These are phyloP conservation scores for Atrina japonica DNA, from an alignment of 2,888 invertebrate genomes.

Conservation along the genomic window DNA sequence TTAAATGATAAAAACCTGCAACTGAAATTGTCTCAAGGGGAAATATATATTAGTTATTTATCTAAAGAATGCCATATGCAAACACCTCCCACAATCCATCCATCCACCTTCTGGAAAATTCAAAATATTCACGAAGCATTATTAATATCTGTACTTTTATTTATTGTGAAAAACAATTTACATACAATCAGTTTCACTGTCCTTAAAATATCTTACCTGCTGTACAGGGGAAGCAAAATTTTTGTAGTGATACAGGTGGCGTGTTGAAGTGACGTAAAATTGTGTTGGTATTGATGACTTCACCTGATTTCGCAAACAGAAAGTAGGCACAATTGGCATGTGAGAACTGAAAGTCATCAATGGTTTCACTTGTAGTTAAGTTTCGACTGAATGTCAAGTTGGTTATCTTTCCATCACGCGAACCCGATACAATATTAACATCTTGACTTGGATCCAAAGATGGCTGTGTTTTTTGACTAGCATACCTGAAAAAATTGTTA, in stretches of 20 bases:
- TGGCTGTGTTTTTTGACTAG: conserved; percentile 32
- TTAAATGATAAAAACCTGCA: too few species aligned
- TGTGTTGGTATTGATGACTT: background rate
- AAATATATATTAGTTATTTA: too few species aligned
- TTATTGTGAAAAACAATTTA: too few species aligned
- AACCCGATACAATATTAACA: conserved; percentile 38
- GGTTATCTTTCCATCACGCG: conserved; percentile 46
- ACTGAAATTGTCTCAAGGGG: too few species aligned
- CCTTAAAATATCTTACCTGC: conserved; percentile 19
- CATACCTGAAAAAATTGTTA: conserved; percentile 8
- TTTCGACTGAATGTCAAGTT: conserved; percentile 55
- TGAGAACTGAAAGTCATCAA: conserved; percentile 46
- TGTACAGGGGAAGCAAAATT: conserved; percentile 31
- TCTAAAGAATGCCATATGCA: too few species aligned
- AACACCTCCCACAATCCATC: too few species aligned
- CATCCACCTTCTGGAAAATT: too few species aligned
- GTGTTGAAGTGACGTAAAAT: conserved; percentile 26
- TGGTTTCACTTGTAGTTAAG: conserved; percentile 50
- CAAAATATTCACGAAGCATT: too few species aligned
- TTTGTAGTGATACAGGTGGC: conserved; percentile 19
- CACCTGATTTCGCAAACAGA: conserved; percentile 57
- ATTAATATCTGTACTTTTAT: too few species aligned
- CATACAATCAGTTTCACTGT: too few species aligned
- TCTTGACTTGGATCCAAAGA: conserved; percentile 48
- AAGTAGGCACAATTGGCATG: conserved; percentile 75